Conservation (phyloP, 2,113 vertebrate species). For the Lasiurus cinereus region DNA sequence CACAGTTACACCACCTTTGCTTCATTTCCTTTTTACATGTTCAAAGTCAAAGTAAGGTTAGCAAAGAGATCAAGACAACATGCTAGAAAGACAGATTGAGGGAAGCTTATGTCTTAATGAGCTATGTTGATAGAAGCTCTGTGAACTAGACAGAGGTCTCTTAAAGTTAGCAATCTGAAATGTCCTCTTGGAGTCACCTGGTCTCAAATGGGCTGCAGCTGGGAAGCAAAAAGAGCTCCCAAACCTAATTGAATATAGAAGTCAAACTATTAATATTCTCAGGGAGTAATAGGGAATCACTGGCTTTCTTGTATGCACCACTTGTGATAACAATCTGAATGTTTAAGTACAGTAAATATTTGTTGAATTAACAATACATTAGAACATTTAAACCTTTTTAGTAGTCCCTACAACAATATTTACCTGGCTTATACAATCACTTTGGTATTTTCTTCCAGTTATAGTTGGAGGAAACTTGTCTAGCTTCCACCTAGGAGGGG, state of each 20-base stretch:
- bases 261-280: slow-evolving; percentile 41
- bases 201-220: not conserved
- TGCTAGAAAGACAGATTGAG: slow-evolving; percentile 26
- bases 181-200: not conserved
- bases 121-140: slow-evolving; percentile 11
- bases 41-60: slow-evolving; percentile 44
- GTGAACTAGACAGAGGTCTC: slow-evolving; percentile 1
- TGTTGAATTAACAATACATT: slow-evolving; percentile 47
- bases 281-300: not conserved
- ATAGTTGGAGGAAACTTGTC: slow-evolving; percentile 52
- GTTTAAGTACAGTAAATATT: slow-evolving; percentile 58
- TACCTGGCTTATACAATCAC: slow-evolving; percentile 47
- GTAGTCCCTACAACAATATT: slow-evolving; percentile 35
- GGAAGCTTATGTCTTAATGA: not conserved
- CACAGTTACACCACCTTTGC: not conserved
- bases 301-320: not conserved
- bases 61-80: slow-evolving; percentile 33
- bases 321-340: not conserved
- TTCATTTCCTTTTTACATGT: not conserved
- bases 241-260: not conserved
- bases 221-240: slow-evolving; percentile 14
- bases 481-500: not conserved
- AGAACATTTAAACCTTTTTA: slow-evolving; percentile 25
- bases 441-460: slow-evolving; percentile 49
- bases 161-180: slow-evolving; percentile 15